These are phyloP conservation scores for Pristiophorus japonicus DNA, from an alignment of 2,113 vertebrate species.

Conservation along the genomic window DNA sequence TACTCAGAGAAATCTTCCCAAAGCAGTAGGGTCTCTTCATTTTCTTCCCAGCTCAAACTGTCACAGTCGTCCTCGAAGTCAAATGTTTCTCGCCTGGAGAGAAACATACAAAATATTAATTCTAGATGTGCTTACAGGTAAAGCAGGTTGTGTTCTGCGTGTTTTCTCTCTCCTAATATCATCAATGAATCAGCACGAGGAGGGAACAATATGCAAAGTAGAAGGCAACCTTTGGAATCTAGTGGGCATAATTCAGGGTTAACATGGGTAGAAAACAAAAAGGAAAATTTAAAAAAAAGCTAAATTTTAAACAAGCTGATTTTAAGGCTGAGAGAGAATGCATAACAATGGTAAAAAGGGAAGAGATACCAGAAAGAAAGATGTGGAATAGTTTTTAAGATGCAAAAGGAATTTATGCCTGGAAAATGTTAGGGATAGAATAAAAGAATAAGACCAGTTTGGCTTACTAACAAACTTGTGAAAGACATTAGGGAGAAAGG, in stretches of 20 bases:
- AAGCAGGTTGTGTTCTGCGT: not conserved
- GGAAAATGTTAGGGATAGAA: no score
- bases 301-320: not conserved
- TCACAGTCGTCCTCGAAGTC: slow-evolving; percentile 93
- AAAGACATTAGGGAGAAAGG: no score
- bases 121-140: not conserved
- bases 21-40: slow-evolving; percentile 84
- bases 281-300: no score
- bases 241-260: not conserved
- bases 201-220: not conserved
- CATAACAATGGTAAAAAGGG: not conserved
- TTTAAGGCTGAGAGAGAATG: not conserved
- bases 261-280: not conserved
- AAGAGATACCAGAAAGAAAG: not conserved
- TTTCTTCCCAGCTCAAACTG: slow-evolving; percentile 95
- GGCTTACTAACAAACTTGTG: no score
- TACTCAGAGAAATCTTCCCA: slow-evolving; percentile 98
- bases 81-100: slow-evolving; percentile 79
- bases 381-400: not conserved
- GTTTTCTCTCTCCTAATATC: not conserved
- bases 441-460: no score
- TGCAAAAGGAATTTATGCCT: no score
- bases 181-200: not conserved
- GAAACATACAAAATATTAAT: slow-evolving; percentile 45
- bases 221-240: not conserved